phyloP scores from a whole-genome alignment of 2,113 vertebrate genomes.

The Zosterops hypoxanthus region DNA sequence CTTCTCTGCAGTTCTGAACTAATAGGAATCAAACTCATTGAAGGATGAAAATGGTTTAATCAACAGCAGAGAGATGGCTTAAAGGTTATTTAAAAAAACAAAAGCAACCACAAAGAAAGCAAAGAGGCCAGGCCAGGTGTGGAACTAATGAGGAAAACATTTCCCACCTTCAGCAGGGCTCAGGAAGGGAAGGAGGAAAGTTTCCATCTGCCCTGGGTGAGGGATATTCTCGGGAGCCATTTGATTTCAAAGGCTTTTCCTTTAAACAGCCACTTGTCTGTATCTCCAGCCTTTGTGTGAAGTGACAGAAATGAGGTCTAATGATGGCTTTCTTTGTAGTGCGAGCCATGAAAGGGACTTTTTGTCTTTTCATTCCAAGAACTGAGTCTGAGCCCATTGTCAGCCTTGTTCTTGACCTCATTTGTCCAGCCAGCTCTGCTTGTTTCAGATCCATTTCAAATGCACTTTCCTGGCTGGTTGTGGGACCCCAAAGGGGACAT shows the following conservation, averaged over 20 bases:
- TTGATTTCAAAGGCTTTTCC: background rate
- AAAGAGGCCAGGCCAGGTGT: background rate
- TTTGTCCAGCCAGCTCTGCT: background rate
- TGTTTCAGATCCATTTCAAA: background rate
- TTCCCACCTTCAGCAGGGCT: background rate
- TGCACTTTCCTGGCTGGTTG: background rate
- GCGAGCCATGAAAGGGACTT: background rate
- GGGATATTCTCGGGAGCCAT: background rate
- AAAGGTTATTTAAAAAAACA: constrained; percentile 53
- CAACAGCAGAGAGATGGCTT: constrained; percentile 33
- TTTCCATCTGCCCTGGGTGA: background rate
- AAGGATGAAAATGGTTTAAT: constrained; percentile 68
- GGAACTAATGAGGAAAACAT: background rate
- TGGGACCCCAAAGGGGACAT: background rate
- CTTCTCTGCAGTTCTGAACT: constrained; percentile 50
- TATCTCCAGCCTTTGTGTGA: background rate
- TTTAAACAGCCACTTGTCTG: background rate
- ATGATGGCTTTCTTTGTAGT: constrained; percentile 37
- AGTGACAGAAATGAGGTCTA: constrained; percentile 7
- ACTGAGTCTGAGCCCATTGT: background rate
- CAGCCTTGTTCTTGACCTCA: background rate
- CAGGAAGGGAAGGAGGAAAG: background rate
- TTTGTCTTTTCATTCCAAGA: background rate
- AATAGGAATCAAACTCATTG: constrained; percentile 63
- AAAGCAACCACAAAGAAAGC: background rate